Conservation (phyloP, 1,140 invertebrate genomes). For the Stratiolaelaps scimitus region DNA sequence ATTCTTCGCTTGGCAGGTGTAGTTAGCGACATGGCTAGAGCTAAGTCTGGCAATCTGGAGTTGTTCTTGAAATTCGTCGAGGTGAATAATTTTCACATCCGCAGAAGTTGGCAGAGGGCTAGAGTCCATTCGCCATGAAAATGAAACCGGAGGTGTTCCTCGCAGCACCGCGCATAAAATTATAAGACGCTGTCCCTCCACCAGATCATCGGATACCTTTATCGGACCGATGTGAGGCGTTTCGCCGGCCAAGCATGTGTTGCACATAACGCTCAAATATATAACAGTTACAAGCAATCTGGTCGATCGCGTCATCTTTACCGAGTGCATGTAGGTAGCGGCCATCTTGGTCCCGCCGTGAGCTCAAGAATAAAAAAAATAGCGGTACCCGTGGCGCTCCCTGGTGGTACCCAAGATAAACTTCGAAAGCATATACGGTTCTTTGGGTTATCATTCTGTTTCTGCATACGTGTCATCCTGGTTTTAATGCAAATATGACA, state of each 20-base stretch:
- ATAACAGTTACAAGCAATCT: not conserved
- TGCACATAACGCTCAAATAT: not conserved
- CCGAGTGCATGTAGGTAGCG: too few species aligned
- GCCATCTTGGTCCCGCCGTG: conserved; percentile 18
- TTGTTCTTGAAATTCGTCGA: conserved; percentile 29
- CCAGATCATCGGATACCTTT: conserved; percentile 9
- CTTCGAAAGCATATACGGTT: not conserved
- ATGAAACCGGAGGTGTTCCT: conserved; percentile 63
- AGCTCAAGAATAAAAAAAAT: not conserved
- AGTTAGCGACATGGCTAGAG: conserved; percentile 54
- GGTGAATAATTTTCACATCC: conserved; percentile 22
- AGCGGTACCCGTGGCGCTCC: not conserved
- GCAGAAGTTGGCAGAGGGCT: conserved; percentile 51
- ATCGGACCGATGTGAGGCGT: conserved; percentile 1
- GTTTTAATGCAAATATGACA: too few species aligned
- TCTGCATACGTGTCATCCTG: too few species aligned
- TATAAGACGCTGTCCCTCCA: not conserved
- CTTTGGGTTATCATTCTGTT: too few species aligned
- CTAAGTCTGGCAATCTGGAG: conserved; percentile 41
- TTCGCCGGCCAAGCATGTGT: not conserved
- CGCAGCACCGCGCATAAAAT: conserved; percentile 67
- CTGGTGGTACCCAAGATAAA: conserved; percentile 7
- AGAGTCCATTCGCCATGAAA: conserved; percentile 30
- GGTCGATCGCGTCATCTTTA: conserved; percentile 4
- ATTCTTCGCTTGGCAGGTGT: conserved; percentile 59